phyloP scores from a whole-genome alignment of 1,140 invertebrate species.

The Medauroidea extradentata region DNA sequence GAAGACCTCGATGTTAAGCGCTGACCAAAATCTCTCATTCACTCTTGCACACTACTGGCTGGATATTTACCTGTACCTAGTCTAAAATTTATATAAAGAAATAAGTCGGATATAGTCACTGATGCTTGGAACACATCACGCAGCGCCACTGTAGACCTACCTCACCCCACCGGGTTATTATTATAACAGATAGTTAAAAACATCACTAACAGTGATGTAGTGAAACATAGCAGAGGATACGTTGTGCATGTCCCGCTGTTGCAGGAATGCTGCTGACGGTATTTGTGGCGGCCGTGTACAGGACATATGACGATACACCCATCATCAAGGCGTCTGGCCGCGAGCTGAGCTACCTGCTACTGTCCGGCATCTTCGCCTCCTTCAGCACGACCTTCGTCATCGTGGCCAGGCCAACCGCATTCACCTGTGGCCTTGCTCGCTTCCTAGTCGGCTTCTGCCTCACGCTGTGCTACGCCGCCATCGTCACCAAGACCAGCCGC shows the following conservation, averaged over 20 bases:
- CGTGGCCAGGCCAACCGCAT: conserved; percentile 44
- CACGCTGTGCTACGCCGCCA: conserved; percentile 53
- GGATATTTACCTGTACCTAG: no score
- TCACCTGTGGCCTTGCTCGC: conserved; percentile 49
- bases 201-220: no score
- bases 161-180: no score
- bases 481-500: conserved; percentile 56
- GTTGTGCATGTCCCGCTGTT: conserved; percentile 3
- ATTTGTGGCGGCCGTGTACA: conserved; percentile 63
- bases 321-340: conserved; percentile 57
- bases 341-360: conserved; percentile 46
- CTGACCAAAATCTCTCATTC: no score
- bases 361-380: conserved; percentile 49
- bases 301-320: conserved; percentile 54
- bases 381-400: conserved; percentile 55
- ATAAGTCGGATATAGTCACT: no score
- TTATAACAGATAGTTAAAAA: no score
- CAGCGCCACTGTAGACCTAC: no score
- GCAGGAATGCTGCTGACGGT: conserved; percentile 49
- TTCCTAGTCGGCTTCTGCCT: conserved; percentile 53
- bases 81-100: no score
- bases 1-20: no score
- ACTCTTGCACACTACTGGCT: no score
- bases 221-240: no score
- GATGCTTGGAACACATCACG: no score